Base-by-base conservation (phyloP, 1,140 invertebrate species). In the Diploscapter pachys region DNA sequence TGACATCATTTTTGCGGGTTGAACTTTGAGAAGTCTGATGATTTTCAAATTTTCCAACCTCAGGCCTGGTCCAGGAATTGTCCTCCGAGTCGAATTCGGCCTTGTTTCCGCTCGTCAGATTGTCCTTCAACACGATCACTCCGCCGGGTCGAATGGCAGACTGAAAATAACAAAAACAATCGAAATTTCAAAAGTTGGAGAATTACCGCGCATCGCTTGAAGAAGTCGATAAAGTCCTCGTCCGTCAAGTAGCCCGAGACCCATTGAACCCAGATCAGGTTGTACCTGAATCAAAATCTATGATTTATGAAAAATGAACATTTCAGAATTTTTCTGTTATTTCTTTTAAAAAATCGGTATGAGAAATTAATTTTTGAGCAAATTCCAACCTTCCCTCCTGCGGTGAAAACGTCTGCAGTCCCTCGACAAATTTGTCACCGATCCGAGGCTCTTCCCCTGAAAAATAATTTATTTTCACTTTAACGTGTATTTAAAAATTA, bases 201-300 rank as follows among this genome's bases (percentile, higher is more conserved):
- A 53, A 85, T 87, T 86, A 88, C 89, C 88, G 88, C 90, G 87
- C 95, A 95, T 69, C 91, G 89, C 69, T 88, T 86, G 31, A 99
- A 90, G 87, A 96, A 97, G 13, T 89, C 85, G n/a, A 94, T 85
- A 59, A 98, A 89, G 88, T 99, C 92, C 4, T 90, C 87, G 86
- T 98, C 93, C 8, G 90, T 92, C 48, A 99, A 87, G 86, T 99
- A 93, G 3, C 93, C 93, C 61, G 95, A 87, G 9, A 98, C 96
- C 96, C 96, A 99, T 86, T 99, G 96, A 83, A 91, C 91, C 96
- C 96, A 99, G 79, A 99, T 93, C 2, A 98, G 87, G 88, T 99
- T 94, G 87, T 99, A 99, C 80, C 73, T 70, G 3, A 71, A 63
- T 6, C 6, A 65, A 63, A 63, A 63, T 9, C 0, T 6, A 2